A percentile compares a stretch with the other conserved stretches of the same genome.
phyloP scores from a whole-genome alignment of 2,888 invertebrate genomes.

The Leptopterna dolabrata region DNA sequence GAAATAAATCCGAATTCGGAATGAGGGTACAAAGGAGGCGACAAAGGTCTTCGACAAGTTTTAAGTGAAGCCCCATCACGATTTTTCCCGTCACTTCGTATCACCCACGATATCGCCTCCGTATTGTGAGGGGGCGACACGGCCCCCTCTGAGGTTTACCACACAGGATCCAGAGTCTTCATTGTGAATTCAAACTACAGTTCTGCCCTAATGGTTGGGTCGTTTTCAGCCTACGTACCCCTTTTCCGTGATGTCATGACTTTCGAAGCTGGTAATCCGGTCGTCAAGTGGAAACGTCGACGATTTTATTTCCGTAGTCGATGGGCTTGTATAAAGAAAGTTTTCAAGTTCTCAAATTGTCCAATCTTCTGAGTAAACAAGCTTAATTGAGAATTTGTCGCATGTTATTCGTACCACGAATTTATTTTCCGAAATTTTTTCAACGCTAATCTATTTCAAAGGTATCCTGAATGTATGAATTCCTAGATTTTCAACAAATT shows the following conservation, averaged over 20 bases:
- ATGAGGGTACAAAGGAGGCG: background rate
- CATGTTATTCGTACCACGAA: no score
- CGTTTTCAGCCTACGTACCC: slow-evolving; percentile 19
- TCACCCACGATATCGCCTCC: no score
- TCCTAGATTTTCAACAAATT: no score
- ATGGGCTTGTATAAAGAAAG: no score
- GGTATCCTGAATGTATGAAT: no score
- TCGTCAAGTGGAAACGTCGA: background rate
- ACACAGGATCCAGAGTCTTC: background rate
- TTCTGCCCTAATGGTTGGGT: slow-evolving; percentile 9
- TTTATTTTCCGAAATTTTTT: no score
- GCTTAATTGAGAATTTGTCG: no score
- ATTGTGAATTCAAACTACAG: slow-evolving; percentile 18
- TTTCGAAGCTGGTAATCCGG: background rate
- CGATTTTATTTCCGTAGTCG: background rate
- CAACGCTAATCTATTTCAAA: no score
- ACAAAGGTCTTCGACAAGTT: background rate
- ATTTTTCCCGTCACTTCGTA: background rate
- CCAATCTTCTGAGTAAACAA: no score
- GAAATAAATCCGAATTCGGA: slow-evolving; percentile 34
- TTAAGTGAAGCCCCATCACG: background rate
- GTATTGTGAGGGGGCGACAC: no score
- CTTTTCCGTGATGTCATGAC: background rate
- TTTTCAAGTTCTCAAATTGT: no score
- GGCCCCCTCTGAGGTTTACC: no score